Percentiles rank a stretch among this genome's conserved stretches.
phyloP scores from a whole-genome alignment of 2,888 invertebrate species.

The Chrysomela aeneicollis region DNA sequence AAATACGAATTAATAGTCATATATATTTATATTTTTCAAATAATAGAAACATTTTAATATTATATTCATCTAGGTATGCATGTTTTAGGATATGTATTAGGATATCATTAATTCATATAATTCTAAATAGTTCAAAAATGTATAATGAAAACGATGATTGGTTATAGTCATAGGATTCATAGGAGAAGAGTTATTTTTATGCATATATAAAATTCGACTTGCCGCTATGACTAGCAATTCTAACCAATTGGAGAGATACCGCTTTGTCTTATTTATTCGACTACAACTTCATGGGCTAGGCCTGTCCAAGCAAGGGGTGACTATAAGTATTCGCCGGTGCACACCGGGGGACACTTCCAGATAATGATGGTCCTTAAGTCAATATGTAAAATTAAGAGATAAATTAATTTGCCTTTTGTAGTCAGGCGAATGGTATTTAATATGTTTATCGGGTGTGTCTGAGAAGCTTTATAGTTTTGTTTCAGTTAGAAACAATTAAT shows the following conservation, averaged over 20 bases:
- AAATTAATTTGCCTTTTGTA: background rate
- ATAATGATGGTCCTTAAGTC: constrained; percentile 5
- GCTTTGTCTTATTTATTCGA: background rate
- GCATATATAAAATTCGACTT: too few relatives aligned
- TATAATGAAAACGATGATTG: too few relatives aligned
- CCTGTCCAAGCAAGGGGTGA: constrained; percentile 5
- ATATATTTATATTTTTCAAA: too few relatives aligned
- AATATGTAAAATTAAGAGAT: constrained; percentile 4
- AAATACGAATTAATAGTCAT: too few relatives aligned
- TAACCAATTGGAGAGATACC: background rate
- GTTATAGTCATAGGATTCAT: too few relatives aligned
- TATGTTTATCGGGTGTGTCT: background rate
- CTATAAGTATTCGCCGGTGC: background rate
- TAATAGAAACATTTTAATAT: too few relatives aligned
- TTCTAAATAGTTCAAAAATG: too few relatives aligned
- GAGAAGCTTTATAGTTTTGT: background rate
- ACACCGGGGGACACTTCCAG: background rate
- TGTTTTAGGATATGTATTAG: too few relatives aligned
- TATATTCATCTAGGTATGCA: too few relatives aligned
- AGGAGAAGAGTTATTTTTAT: too few relatives aligned
- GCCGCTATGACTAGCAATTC: too few relatives aligned
- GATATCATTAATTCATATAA: too few relatives aligned
- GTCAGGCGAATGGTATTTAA: background rate
- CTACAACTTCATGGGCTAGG: constrained; percentile 1
- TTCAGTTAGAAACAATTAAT: background rate